These are phyloP conservation scores for Limenitis arthemis DNA, from an alignment of 2,888 invertebrate genomes.

Conservation along the genomic window DNA sequence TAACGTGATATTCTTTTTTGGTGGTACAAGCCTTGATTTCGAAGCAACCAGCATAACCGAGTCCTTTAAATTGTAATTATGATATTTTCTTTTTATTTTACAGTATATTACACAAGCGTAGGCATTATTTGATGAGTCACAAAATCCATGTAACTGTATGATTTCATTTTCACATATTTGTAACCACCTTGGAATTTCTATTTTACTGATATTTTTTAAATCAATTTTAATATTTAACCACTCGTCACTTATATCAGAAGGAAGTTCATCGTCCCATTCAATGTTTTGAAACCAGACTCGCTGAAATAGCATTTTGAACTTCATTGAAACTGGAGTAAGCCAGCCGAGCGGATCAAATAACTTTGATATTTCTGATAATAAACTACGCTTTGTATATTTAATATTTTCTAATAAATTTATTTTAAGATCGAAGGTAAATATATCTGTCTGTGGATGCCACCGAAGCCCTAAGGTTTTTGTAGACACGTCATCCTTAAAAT, in stretches of 20 bases:
- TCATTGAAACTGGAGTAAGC: no score
- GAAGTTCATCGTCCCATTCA: conserved; percentile 20
- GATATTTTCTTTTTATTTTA: not conserved
- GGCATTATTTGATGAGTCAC: conserved; percentile 14
- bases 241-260: conserved; percentile 12
- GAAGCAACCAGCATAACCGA: conserved; percentile 10
- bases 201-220: conserved; percentile 4
- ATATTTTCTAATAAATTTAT: no score
- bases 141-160: conserved; percentile 19
- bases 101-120: conserved; percentile 19
- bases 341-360: no score
- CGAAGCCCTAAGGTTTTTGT: no score
- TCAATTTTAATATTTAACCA: conserved; percentile 18
- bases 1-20: conserved; percentile 11
- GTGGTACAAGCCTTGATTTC: conserved; percentile 21
- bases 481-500: no score
- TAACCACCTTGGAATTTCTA: conserved; percentile 11
- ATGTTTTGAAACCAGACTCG: conserved; percentile 13
- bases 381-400: no score
- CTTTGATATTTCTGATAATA: no score
- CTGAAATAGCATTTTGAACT: no score
- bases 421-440: no score
- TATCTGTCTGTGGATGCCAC: no score
- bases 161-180: conserved; percentile 4
- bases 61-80: no score